Evolutionary conservation across 37 sponge, comb jelly and placozoan genomes (phyloP), one percentile per base, ranked within the genome.

Genomic region (Bolinopsis microptera): DNA sequence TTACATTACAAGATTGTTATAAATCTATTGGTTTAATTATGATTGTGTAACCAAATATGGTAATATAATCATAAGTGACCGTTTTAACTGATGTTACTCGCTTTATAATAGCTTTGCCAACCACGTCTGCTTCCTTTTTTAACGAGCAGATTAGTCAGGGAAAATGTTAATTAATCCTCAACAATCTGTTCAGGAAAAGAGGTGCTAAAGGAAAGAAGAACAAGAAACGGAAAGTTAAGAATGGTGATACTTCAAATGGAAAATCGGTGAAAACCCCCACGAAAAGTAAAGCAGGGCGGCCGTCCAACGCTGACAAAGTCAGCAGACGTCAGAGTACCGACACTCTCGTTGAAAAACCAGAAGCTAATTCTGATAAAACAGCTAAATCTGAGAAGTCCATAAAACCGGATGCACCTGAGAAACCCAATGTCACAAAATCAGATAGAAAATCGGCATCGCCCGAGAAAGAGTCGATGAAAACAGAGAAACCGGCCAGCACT

Each of bases 151-250:
- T n/a, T n/a, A n/a, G n/a, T n/a, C n/a, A n/a, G n/a, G n/a, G n/a
- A n/a, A n/a, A n/a, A n/a, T n/a, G n/a, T n/a, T n/a, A n/a, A n/a
- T n/a, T n/a, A n/a, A n/a, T n/a, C n/a, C n/a, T n/a, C n/a, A n/a
- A n/a, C n/a, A n/a, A n/a, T n/a, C n/a, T n/a, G n/a, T 77, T 3
- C 80, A 77, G 80, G 80, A 77, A 77, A 32, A 32, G 80, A 35
- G 80, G 36, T 1, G 80, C 80, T 35, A 77, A 77, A 35, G 80
- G 80, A 9, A 32, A 35, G 80, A 77, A 77, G 35, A 32, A 27
- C 22, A 77, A 77, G 80, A 77, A 77, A 35, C 33, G 27, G 3
- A 72, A 24, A 24, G 74, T 72, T 72, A 77, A 77, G 80, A 77
- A 77, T 32, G 80, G 80, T 0, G 80, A 77, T 36, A 77, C 80